phyloP scores from a whole-genome alignment of 2,797 vertebrate species.

The Crocodylus rhombifer region DNA sequence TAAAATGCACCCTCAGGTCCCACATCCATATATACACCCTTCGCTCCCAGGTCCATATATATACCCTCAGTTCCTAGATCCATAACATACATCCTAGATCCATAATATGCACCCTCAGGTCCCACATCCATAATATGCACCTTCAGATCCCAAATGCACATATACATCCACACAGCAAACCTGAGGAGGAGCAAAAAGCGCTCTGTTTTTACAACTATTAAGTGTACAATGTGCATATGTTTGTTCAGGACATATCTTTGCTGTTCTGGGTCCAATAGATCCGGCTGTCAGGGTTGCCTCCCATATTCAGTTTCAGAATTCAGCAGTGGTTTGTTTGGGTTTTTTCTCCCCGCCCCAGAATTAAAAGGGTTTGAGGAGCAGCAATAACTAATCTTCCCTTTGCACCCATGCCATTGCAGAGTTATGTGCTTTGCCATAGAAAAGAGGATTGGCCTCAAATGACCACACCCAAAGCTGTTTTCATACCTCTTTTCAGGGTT shows the following conservation, averaged over 20 bases:
- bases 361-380: not conserved
- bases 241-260: not conserved
- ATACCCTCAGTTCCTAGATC: too few relatives aligned
- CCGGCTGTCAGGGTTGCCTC: not conserved
- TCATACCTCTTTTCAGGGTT: not conserved
- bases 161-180: not conserved
- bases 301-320: not conserved
- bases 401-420: accelerated
- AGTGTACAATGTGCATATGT: accelerated
- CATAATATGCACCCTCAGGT: too few relatives aligned
- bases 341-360: not conserved
- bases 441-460: not conserved
- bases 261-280: not conserved
- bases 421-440: not conserved
- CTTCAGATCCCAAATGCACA: too few relatives aligned
- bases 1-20: too few relatives aligned
- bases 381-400: not conserved
- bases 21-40: too few relatives aligned
- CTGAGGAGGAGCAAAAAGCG: not conserved
- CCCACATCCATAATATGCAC: too few relatives aligned
- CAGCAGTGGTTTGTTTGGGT: not conserved
- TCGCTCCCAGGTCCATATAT: too few relatives aligned
- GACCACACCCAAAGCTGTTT: accelerated
- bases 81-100: too few relatives aligned
- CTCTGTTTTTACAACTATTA: not conserved